These are phyloP conservation scores for Montifringilla adamsi DNA, from an alignment of 2,113 vertebrate genomes.

Conservation along the genomic window DNA sequence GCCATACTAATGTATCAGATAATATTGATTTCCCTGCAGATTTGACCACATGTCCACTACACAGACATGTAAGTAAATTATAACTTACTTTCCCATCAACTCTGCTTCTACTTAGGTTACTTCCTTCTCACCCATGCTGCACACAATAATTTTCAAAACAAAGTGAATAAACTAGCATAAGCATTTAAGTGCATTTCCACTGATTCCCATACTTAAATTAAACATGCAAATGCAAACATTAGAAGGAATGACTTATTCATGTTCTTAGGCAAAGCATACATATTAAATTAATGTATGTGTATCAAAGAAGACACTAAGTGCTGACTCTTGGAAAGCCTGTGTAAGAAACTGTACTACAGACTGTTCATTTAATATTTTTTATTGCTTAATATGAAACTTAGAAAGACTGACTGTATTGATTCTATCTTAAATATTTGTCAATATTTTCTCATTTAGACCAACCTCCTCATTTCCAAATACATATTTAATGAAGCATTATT, in stretches of 20 bases:
- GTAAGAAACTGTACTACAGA: conserved; percentile 21
- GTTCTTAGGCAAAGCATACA: conserved; percentile 54
- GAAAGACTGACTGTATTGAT: neutral
- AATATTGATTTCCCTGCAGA: neutral
- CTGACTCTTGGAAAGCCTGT: conserved; percentile 48
- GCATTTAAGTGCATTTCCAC: conserved; percentile 22
- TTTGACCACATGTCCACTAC: neutral
- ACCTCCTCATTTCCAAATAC: neutral
- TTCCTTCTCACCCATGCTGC: conserved; percentile 13
- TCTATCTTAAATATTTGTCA: conserved; percentile 30
- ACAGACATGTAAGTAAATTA: neutral
- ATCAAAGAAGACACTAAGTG: conserved; percentile 53
- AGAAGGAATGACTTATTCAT: conserved; percentile 64
- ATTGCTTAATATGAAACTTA: conserved; percentile 30
- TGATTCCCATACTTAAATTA: conserved; percentile 63
- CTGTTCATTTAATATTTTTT: conserved; percentile 26
- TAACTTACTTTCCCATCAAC: conserved; percentile 26
- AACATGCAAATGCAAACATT: conserved; percentile 62
- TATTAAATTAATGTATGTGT: conserved; percentile 35
- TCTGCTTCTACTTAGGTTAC: neutral
- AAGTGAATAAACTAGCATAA: conserved; percentile 43
- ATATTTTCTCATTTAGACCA: neutral
- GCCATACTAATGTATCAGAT: neutral
- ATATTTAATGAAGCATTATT: conserved; percentile 26
- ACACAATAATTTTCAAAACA: conserved; percentile 9